Base-by-base conservation (phyloP, 2,888 invertebrate species). In the Xestoiulus laeticollis region DNA sequence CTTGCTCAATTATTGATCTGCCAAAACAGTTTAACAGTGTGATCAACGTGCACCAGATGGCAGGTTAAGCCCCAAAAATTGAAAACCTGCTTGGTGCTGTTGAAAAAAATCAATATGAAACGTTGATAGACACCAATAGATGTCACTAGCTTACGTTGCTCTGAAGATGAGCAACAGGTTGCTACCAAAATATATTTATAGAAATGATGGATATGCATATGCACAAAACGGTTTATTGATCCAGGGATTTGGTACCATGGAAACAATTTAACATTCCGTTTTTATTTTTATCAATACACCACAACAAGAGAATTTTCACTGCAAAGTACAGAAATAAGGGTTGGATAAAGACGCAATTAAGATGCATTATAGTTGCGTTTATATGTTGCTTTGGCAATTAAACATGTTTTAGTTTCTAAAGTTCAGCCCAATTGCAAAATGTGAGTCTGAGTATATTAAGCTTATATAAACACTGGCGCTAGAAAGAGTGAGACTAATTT, bases 1-100 rank as follows among this genome's bases (percentile, higher is more conserved):
- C 30, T 26, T 78, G 78, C 78, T 78, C 78, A 78, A 78, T 78
- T 78, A 78, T 78, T 78, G 78, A 78, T 78, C 26, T 30, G 78
- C 22, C 78, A 30, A 78, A 78, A 78, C 78, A 78, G 78, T 78
- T 78, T 78, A 78, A 26, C 78, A 30, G 78, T 78, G 78, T 30
- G 30, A 26, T 78, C 78, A 78, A 30, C 30, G 78, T 30, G 22
- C 78, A 30, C 78, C 78, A 78, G 78, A 78, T 78, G 78, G 78
- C 78, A 78, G 30, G 22, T 26, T 1, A 3, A 78, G 78, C 22
- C 30, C 48, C 16, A 48, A 48, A 48, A 48, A 16, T 6, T 22
- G 3, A 19, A 5, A 22, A 12, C 26, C 2, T 14, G 26, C n/a
- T n/a, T n/a, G 22, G 12, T 14, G 1, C 8, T 6, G 12, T n/a